A percentile compares a stretch with the other conserved stretches of the same genome.
Conservation (phyloP, 2,888 invertebrate genomes). For the Papilio protenor region DNA sequence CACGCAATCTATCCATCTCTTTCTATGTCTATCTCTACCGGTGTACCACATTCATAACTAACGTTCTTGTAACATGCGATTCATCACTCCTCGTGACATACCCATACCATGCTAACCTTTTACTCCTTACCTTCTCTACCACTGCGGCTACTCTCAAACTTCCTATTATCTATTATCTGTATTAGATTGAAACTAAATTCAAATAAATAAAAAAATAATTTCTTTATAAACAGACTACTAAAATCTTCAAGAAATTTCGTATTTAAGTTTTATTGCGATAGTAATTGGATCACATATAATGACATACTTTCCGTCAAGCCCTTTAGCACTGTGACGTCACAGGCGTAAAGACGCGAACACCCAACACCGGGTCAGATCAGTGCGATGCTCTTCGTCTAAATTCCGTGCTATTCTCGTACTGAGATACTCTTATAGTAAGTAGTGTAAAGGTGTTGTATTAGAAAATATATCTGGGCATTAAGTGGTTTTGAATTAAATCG, state of each 20-base stretch:
- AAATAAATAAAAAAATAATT: background rate
- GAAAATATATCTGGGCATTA: background rate
- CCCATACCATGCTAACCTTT: too few species aligned
- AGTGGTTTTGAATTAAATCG: background rate
- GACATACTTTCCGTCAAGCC: background rate
- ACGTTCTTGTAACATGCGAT: too few species aligned
- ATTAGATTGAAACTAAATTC: background rate
- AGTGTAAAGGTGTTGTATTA: background rate
- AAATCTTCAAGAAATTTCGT: background rate
- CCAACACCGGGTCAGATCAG: constrained; percentile 21
- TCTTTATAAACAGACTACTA: background rate
- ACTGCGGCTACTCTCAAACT: too few species aligned
- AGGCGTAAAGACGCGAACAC: background rate
- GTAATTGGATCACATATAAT: background rate
- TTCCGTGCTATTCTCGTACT: constrained; percentile 22
- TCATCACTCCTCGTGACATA: too few species aligned
- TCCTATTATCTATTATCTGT: too few species aligned
- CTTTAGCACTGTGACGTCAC: constrained; percentile 21
- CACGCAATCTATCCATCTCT: too few species aligned
- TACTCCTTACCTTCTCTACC: too few species aligned
- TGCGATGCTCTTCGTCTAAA: constrained; percentile 20
- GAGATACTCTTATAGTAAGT: background rate
- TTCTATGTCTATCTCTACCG: too few species aligned
- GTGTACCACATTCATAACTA: too few species aligned
- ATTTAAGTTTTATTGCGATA: background rate